phyloP scores from a whole-genome alignment of 2,113 vertebrate genomes.

The Pterocles orientalis region DNA sequence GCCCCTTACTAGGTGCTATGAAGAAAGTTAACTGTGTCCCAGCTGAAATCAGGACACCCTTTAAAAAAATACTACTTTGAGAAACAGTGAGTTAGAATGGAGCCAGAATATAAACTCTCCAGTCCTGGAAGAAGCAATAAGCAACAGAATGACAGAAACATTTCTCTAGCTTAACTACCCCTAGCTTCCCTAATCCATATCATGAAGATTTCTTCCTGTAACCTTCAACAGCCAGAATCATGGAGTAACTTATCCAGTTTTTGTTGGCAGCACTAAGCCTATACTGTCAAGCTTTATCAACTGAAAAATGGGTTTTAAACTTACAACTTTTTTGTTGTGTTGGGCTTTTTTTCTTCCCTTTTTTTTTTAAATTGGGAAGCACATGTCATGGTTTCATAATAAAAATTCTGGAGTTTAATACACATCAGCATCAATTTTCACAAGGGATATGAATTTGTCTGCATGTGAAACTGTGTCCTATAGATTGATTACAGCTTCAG shows the following conservation, averaged over 20 bases:
- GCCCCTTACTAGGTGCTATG: too few relatives aligned
- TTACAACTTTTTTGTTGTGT: neutral
- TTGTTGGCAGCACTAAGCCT: neutral
- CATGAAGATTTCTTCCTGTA: neutral
- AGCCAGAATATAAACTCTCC: neutral
- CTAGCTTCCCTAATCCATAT: neutral
- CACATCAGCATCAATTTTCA: neutral
- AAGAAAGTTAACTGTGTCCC: too few relatives aligned
- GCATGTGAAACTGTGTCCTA: neutral
- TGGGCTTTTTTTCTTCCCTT: fast-evolving
- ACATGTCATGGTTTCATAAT: neutral
- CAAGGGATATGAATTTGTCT: neutral
- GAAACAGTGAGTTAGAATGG: neutral
- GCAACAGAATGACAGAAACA: neutral
- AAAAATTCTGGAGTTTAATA: neutral
- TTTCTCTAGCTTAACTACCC: neutral
- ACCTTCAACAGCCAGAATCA: neutral
- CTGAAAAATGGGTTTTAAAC: neutral
- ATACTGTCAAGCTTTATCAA: neutral
- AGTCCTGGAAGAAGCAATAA: neutral
- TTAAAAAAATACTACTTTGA: neutral
- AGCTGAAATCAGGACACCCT: too few relatives aligned
- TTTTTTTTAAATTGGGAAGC: neutral
- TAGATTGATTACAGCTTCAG: neutral
- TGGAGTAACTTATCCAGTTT: neutral